A percentile compares a stretch with the other conserved stretches of the same genome.
Conservation (phyloP, 2,888 invertebrate species). For the Adineta ricciae region DNA sequence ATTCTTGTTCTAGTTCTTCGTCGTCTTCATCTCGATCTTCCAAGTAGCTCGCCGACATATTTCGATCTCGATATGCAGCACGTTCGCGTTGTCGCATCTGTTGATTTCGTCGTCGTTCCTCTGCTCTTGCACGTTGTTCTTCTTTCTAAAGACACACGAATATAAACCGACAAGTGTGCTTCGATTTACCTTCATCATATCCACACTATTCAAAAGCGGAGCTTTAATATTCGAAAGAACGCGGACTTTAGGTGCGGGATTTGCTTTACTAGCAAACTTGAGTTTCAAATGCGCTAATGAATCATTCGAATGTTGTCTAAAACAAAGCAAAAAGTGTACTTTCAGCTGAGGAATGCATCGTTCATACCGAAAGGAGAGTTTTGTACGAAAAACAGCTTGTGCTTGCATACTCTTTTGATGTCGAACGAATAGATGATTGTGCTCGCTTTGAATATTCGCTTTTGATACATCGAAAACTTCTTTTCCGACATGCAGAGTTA, state of each 20-base stretch:
- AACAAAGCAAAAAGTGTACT: neutral
- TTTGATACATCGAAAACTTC: slow-evolving; percentile 96
- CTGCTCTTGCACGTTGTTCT: slow-evolving; percentile 82
- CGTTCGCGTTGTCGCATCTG: slow-evolving; percentile 56
- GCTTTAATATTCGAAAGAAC: neutral
- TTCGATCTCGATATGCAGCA: slow-evolving; percentile 38
- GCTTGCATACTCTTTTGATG: slow-evolving; percentile 96
- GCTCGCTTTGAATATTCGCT: slow-evolving; percentile 74
- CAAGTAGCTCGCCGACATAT: slow-evolving; percentile 26
- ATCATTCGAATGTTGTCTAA: slow-evolving; percentile 29
- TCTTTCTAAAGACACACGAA: slow-evolving; percentile 62
- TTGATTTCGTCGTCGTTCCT: slow-evolving; percentile 64
- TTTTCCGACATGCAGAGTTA: slow-evolving; percentile 86
- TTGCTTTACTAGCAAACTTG: slow-evolving; percentile 25
- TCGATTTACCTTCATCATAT: neutral
- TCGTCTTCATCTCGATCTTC: slow-evolving; percentile 30
- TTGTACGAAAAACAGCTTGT: slow-evolving; percentile 89
- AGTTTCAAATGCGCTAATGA: slow-evolving; percentile 31
- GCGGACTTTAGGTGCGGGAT: slow-evolving; percentile 6
- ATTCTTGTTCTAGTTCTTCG: slow-evolving; percentile 23
- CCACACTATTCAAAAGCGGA: neutral
- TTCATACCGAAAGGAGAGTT: slow-evolving; percentile 69
- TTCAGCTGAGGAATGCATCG: neutral
- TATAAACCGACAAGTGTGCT: neutral
- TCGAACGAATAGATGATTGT: slow-evolving; percentile 90